Percentiles rank a stretch among this genome's conserved stretches.
Evolutionary conservation across 2,113 vertebrate genomes (phyloP).

Genomic region (Rhizomys pruinosus): DNA sequence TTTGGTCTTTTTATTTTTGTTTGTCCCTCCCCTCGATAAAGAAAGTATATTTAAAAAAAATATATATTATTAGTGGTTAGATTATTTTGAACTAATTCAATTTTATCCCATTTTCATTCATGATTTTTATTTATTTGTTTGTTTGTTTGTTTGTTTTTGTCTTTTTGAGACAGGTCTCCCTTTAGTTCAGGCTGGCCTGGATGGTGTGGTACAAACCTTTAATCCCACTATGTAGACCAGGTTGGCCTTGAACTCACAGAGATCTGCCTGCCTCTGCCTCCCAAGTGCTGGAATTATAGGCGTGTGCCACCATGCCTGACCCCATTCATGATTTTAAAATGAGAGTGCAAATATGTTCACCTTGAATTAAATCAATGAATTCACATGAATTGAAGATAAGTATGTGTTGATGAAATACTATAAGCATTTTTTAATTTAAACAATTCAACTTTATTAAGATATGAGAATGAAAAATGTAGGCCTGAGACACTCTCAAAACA

Average conservation of each 20-base stretch:
- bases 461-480: neutral
- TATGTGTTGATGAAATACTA: conserved; percentile 25
- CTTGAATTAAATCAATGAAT: conserved; percentile 49
- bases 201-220: no score
- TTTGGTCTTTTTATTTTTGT: conserved; percentile 78
- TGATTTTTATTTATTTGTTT: neutral
- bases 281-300: no score
- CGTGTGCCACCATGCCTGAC: no score
- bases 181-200: no score
- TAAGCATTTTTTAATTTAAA: conserved; percentile 29
- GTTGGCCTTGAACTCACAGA: no score
- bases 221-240: no score
- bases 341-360: conserved; percentile 45
- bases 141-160: no score
- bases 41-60: conserved; percentile 79
- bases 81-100: conserved; percentile 40
- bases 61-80: conserved; percentile 31
- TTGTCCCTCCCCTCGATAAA: conserved; percentile 81
- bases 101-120: conserved; percentile 31
- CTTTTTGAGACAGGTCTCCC: no score
- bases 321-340: conserved; percentile 22
- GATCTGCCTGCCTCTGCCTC: no score
- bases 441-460: conserved; percentile 36
- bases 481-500: neutral
- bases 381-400: conserved; percentile 37